These are phyloP conservation scores for Nixonia krombeini DNA, from an alignment of 1,140 invertebrate species.

Conservation along the genomic window DNA sequence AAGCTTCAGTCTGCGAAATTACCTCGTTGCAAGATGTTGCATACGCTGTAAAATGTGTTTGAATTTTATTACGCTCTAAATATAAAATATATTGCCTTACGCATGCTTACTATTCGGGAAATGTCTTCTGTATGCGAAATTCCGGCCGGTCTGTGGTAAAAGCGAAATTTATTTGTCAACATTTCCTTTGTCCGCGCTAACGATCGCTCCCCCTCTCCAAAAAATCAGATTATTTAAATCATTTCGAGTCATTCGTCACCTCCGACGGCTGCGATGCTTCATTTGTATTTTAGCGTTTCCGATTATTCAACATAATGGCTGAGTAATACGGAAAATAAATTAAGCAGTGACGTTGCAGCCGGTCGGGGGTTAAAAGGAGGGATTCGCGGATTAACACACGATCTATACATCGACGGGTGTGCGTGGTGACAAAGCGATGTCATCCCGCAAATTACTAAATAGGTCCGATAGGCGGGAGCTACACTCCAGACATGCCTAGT, in stretches of 20 bases:
- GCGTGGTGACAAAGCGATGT: conserved; percentile 42
- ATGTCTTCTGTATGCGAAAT: not conserved
- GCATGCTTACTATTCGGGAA: not conserved
- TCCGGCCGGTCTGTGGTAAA: not conserved
- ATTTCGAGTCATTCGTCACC: no score
- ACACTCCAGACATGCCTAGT: conserved; percentile 43
- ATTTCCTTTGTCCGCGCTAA: no score
- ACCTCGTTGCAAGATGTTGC: conserved; percentile 28
- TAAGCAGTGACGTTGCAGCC: not conserved
- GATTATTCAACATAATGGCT: no score
- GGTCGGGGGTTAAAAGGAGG: not conserved
- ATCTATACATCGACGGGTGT: conserved; percentile 16
- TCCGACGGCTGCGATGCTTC: no score
- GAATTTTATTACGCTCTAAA: conserved; percentile 39
- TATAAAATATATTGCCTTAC: conserved; percentile 26
- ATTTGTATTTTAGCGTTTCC: no score
- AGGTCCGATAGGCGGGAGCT: conserved; percentile 32
- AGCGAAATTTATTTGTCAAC: no score
- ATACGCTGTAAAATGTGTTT: conserved; percentile 33
- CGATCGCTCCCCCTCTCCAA: no score
- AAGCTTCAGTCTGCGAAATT: conserved; percentile 29
- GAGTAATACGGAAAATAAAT: not conserved
- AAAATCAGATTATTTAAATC: no score
- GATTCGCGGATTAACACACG: conserved; percentile 6
- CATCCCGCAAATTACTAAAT: conserved; percentile 39